These are phyloP conservation scores for Brachyopa scutellaris DNA, from an alignment of 2,888 invertebrate species.

Conservation along the genomic window DNA sequence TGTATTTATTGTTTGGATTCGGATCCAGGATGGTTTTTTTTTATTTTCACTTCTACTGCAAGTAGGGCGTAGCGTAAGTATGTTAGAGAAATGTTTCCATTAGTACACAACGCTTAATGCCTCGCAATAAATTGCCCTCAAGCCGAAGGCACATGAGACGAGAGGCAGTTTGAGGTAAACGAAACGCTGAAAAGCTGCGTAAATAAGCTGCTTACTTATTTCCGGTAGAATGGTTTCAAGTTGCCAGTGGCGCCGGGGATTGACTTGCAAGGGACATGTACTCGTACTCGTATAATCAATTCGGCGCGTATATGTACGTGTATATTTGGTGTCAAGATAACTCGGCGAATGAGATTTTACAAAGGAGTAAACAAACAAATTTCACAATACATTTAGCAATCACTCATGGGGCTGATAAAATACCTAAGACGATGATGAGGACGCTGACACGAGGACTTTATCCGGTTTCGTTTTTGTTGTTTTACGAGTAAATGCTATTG, in stretches of 20 bases:
- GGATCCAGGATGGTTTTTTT: not conserved
- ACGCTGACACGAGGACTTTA: conserved; percentile 26
- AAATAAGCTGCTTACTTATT: conserved; percentile 71
- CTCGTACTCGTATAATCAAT: not conserved
- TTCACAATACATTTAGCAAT: conserved; percentile 72
- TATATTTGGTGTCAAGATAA: conserved; percentile 53
- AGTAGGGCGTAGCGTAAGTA: conserved; percentile 18
- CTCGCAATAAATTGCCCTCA: conserved; percentile 63
- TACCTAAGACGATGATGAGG: conserved; percentile 17
- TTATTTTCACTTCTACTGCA: conserved; percentile 12
- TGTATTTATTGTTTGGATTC: conserved; percentile 45
- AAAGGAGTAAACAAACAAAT: conserved; percentile 72
- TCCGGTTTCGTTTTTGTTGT: conserved; percentile 34
- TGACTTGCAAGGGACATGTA: not conserved
- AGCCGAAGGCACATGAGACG: conserved; percentile 63
- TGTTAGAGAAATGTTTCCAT: conserved; percentile 60
- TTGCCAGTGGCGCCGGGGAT: conserved; percentile 12
- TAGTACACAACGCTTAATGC: conserved; percentile 67
- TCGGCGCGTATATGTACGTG: conserved; percentile 10
- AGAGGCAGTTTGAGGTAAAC: conserved; percentile 48
- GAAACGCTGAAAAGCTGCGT: conserved; percentile 67
- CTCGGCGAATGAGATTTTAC: conserved; percentile 63
- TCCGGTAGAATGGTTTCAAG: conserved; percentile 50
- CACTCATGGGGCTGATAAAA: conserved; percentile 48
- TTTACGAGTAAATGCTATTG: not conserved